These are phyloP conservation scores for Panurus biarmicus DNA, from an alignment of 2,113 vertebrate species.

Conservation along the genomic window DNA sequence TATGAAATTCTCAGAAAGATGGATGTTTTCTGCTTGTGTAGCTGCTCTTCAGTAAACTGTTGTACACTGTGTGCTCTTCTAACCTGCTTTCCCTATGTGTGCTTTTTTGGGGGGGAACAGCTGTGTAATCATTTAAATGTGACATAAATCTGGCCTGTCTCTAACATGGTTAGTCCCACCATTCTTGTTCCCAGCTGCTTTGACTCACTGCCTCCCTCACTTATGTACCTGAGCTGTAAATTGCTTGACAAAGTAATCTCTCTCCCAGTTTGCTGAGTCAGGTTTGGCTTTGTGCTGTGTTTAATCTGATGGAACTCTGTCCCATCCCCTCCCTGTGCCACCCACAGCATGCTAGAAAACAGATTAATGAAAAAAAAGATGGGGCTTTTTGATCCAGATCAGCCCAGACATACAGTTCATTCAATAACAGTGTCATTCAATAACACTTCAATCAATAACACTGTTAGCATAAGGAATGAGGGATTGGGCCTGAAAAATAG, in stretches of 20 bases:
- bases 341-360: not conserved
- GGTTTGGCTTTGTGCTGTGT: not conserved
- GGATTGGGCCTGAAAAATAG: not conserved
- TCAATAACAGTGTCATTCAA: not conserved
- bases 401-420: not conserved
- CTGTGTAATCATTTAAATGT: not conserved
- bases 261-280: not conserved
- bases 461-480: rapidly evolving
- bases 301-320: not conserved
- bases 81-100: not conserved
- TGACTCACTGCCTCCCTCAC: not conserved
- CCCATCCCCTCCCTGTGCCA: not conserved
- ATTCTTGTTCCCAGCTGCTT: not conserved
- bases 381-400: not conserved
- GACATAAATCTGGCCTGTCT: not conserved
- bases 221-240: not conserved
- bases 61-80: not conserved
- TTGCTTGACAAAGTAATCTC: not conserved
- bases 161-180: not conserved
- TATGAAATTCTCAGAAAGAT: not conserved
- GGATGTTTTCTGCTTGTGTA: not conserved
- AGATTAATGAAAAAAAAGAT: not conserved
- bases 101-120: not conserved
- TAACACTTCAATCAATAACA: not conserved
- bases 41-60: not conserved